Evolutionary conservation across 2,888 invertebrate species (phyloP).

Genomic region (Apantesis nais): DNA sequence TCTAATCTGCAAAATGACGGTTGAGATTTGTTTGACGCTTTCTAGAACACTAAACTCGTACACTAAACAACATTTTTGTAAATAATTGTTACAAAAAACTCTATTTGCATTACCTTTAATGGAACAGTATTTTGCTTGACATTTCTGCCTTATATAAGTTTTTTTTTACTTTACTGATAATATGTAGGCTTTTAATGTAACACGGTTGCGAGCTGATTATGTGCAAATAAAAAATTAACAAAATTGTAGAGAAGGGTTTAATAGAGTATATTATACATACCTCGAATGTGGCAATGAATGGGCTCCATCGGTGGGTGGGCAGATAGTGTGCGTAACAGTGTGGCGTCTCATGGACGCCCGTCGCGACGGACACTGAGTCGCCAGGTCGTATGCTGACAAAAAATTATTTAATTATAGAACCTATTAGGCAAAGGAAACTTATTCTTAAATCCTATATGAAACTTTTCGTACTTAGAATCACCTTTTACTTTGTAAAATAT

Average conservation of each 20-base stretch:
- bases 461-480: neutral
- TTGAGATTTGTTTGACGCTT: too few relatives aligned
- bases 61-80: too few relatives aligned
- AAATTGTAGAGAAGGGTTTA: neutral
- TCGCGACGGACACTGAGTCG: slow-evolving; percentile 91
- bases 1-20: too few relatives aligned
- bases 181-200: too few relatives aligned
- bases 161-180: too few relatives aligned
- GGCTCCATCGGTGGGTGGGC: slow-evolving; percentile 81
- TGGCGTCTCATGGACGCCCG: slow-evolving; percentile 89
- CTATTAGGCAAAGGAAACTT: neutral
- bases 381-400: slow-evolving; percentile 91
- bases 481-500: neutral
- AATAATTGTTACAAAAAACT: too few relatives aligned
- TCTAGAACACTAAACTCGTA: too few relatives aligned
- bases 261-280: slow-evolving; percentile 42
- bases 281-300: slow-evolving; percentile 91
- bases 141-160: too few relatives aligned
- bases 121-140: too few relatives aligned
- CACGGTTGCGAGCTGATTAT: too few relatives aligned
- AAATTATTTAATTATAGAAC: slow-evolving; percentile 2
- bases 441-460: neutral
- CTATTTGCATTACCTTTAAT: too few relatives aligned
- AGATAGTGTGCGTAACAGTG: slow-evolving; percentile 86
- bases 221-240: neutral